A percentile compares a stretch with the other conserved stretches of the same genome.
Conservation (phyloP, 2,888 invertebrate genomes). For the Amphipyra berbera region DNA sequence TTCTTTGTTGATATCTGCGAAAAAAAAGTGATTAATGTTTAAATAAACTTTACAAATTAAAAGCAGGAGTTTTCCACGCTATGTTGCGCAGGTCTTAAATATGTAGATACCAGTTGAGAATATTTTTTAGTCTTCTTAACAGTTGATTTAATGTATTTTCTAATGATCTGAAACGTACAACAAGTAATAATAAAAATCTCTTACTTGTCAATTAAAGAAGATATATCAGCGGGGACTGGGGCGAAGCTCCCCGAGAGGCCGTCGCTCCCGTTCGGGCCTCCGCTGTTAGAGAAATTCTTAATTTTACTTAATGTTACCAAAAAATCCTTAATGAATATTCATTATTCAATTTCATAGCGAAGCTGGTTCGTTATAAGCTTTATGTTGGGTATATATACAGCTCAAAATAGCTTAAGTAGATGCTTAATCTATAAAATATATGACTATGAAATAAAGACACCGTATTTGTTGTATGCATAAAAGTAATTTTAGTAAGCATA, state of each 20-base stretch:
- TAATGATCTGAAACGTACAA: too few relatives aligned
- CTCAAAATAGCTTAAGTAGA: constrained; percentile 3
- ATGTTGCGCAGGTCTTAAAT: too few relatives aligned
- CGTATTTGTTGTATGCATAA: too few relatives aligned
- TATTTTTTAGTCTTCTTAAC: not conserved
- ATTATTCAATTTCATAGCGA: constrained; percentile 17
- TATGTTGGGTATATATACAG: constrained; percentile 27
- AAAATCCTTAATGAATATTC: not conserved
- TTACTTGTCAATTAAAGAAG: constrained; percentile 87
- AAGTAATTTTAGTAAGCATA: too few relatives aligned
- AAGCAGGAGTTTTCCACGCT: too few relatives aligned
- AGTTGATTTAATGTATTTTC: too few relatives aligned
- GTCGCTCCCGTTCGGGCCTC: constrained; percentile 84
- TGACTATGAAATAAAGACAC: not conserved
- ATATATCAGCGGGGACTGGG: constrained; percentile 86
- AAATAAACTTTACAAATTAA: not conserved
- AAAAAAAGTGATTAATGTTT: constrained; percentile 22
- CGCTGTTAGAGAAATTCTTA: constrained; percentile 67
- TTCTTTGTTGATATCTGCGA: constrained; percentile 92
- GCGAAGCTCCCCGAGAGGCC: constrained; percentile 80
- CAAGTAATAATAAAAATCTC: constrained; percentile 30
- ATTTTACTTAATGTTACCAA: not conserved
- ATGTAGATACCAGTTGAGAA: too few relatives aligned
- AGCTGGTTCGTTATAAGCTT: constrained; percentile 51
- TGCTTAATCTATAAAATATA: constrained; percentile 22